These are phyloP conservation scores for Noctua fimbriata DNA, from an alignment of 2,888 invertebrate genomes.

Conservation along the genomic window DNA sequence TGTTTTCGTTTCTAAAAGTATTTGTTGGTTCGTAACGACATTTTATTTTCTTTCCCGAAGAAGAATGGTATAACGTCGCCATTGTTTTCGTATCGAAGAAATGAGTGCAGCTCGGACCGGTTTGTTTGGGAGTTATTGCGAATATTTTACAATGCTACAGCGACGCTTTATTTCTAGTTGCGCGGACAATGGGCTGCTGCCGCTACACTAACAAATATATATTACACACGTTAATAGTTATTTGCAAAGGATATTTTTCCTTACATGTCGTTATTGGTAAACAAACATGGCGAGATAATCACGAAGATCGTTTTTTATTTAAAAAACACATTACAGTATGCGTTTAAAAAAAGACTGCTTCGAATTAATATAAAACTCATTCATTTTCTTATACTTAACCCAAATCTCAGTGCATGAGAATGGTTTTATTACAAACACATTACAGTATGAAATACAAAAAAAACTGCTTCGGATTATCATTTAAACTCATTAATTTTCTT, in stretches of 20 bases:
- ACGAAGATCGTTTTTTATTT: too few species aligned
- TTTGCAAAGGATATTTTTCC: conserved; percentile 21
- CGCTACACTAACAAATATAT: conserved; percentile 31
- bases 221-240: conserved; percentile 36
- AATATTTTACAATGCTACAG: conserved; percentile 66
- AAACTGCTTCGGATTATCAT: too few species aligned
- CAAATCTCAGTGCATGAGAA: not conserved
- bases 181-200: conserved; percentile 39
- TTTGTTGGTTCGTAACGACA: conserved; percentile 65
- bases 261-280: not conserved
- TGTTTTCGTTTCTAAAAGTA: conserved; percentile 70
- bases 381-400: not conserved
- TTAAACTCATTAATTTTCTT: not conserved
- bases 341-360: not conserved
- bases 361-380: not conserved
- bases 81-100: conserved; percentile 74
- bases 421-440: not conserved
- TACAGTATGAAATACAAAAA: not conserved
- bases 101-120: conserved; percentile 60
- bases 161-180: conserved; percentile 47
- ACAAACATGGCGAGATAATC: not conserved
- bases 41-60: conserved; percentile 67
- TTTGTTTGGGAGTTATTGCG: conserved; percentile 65
- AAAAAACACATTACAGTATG: not conserved
- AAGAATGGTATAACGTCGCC: conserved; percentile 65